A percentile compares a stretch with the other conserved stretches of the same genome.
These are phyloP conservation scores for Furcifer pardalis DNA, from an alignment of 2,797 vertebrate species.

Conservation along the genomic window DNA sequence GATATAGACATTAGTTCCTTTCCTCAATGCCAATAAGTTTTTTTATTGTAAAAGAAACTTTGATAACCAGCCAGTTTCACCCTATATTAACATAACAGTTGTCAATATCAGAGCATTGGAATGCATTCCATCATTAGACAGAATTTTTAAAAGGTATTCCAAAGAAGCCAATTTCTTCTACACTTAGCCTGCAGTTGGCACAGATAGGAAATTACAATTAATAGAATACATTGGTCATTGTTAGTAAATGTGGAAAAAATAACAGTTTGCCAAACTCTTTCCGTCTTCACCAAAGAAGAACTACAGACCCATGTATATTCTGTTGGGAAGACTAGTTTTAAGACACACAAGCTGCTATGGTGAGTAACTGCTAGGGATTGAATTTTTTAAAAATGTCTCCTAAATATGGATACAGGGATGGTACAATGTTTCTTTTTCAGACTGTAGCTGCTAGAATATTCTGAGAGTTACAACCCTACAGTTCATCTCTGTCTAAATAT, in stretches of 20 bases:
- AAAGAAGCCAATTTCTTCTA: background rate
- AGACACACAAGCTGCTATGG: background rate
- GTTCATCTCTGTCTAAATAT: background rate
- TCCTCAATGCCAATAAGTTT: slow-evolving; percentile 28
- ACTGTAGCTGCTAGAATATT: too few relatives aligned
- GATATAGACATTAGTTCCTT: slow-evolving; percentile 10
- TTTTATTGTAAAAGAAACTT: slow-evolving; percentile 1
- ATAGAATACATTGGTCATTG: background rate
- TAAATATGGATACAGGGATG: too few relatives aligned
- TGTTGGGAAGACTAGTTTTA: background rate
- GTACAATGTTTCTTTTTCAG: too few relatives aligned
- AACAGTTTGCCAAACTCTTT: background rate
- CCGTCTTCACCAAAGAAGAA: slow-evolving; percentile 4
- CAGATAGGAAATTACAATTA: background rate
- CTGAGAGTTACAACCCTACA: too few relatives aligned
- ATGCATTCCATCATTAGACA: background rate
- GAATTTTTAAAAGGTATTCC: background rate
- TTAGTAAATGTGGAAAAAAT: background rate
- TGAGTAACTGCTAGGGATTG: background rate
- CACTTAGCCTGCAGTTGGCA: slow-evolving; percentile 7
- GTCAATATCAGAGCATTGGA: background rate
- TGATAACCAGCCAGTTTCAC: slow-evolving; percentile 27
- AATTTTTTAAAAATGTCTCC: background rate
- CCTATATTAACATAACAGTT: slow-evolving; percentile 16
- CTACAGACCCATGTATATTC: background rate